Base-by-base conservation (phyloP, 1,140 invertebrate genomes). In the Elysia chlorotica region DNA sequence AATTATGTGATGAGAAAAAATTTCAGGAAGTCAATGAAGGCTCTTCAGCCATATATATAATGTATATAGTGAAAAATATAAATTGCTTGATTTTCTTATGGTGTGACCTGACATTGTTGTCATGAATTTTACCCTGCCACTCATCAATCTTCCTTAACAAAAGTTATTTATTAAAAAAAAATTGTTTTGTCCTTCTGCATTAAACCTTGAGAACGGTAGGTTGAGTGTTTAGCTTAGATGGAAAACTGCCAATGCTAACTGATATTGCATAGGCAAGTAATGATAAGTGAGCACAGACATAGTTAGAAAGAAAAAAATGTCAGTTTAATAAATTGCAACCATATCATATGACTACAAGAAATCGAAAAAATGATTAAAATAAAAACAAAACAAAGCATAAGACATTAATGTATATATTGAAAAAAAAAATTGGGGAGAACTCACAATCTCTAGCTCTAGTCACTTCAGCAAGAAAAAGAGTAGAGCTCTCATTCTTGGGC, bases 401-500 rank as follows among this genome's bases (percentile, higher is more conserved):
- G 23, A 54, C n/a, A 57, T 21, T 5, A 54, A 56, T 63, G 10
- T 36, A 66, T 30, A 38, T n/a, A 25, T 0, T 38, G 5, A 71
- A 59, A 38, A 36, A 37, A 3, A 41, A 35, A 65, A 57, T n/a
- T 2, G 28, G 25, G 23, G 28, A 31, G 14, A 10, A 41, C 86
- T 87, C 88, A 91, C 90, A 81, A 82, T 91, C 90, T 79, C 88
- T 89, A 35, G 90, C 86, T 79, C 87, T 89, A 85, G 80, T 91
- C 33, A 90, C 73, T 76, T 91, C 88, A 65, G 79, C 79, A 30
- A 90, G 90, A 84, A 93, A 92, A 77, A 89, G 88, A 73, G 90
- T 90, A n/a, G 92, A 91, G 77, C 89, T 89, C 70, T 89, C 83
- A 38, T 90, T 90, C 81, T 90, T 89, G 72, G 89, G 88, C 86